Conservation (phyloP, 2,797 vertebrate species). For the Pseudochaenichthys georgianus region DNA sequence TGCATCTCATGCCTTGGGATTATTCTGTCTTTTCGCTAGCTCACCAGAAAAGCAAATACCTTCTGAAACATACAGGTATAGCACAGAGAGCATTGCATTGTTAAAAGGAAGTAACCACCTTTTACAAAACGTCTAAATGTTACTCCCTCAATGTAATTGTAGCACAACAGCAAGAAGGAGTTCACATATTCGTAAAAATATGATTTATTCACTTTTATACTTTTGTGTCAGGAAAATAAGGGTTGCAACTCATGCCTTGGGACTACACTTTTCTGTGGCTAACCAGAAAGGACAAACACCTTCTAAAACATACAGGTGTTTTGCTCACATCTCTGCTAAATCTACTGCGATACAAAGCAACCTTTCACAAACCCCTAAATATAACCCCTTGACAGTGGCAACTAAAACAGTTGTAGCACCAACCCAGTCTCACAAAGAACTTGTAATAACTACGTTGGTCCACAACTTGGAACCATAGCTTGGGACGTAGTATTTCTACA, state of each 20-base stretch:
- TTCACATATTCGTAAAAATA: background rate
- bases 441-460: too few relatives aligned
- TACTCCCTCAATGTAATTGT: too few relatives aligned
- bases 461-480: too few relatives aligned
- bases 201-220: background rate
- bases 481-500: too few relatives aligned
- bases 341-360: background rate
- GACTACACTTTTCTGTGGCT: background rate
- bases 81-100: too few relatives aligned
- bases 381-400: slow-evolving; percentile 35
- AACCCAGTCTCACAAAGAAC: too few relatives aligned
- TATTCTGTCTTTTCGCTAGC: too few relatives aligned
- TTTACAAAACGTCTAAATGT: too few relatives aligned
- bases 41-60: too few relatives aligned
- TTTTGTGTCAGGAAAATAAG: slow-evolving; percentile 2
- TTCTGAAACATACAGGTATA: too few relatives aligned
- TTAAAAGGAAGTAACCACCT: too few relatives aligned
- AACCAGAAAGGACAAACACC: background rate
- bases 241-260: background rate
- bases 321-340: background rate
- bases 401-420: background rate
- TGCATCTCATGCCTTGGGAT: too few relatives aligned
- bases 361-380: slow-evolving; percentile 25
- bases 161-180: background rate
- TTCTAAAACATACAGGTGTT: slow-evolving; percentile 8